Evolutionary conservation across 1,140 invertebrate species (phyloP).

Genomic region (Dufourea novaeangliae): DNA sequence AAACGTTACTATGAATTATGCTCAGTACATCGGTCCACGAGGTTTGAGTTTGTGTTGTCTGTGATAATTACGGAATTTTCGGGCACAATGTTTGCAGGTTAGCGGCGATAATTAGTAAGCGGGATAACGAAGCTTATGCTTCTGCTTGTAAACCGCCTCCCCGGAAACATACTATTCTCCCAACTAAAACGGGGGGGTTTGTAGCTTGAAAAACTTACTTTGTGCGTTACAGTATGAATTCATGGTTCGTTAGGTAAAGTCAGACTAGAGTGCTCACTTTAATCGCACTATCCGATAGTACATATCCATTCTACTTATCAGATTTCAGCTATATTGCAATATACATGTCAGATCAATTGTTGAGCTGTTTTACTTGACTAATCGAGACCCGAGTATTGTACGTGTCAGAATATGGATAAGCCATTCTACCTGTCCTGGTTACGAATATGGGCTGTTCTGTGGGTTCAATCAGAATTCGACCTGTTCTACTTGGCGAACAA

Average conservation of each 20-base stretch:
- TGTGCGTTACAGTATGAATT: too few relatives aligned
- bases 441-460: too few relatives aligned
- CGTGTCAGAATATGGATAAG: too few relatives aligned
- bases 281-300: not conserved
- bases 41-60: conserved; percentile 9
- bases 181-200: too few relatives aligned
- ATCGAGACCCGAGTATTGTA: not conserved
- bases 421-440: not conserved
- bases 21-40: not conserved
- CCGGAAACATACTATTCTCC: not conserved
- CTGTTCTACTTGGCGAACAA: not conserved
- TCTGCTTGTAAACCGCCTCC: not conserved
- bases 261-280: too few relatives aligned
- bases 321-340: not conserved
- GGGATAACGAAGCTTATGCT: not conserved
- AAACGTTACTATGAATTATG: conserved; percentile 17
- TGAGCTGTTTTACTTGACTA: not conserved
- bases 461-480: not conserved
- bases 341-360: not conserved
- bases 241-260: too few relatives aligned
- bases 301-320: not conserved
- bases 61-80: conserved; percentile 29
- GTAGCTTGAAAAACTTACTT: not conserved
- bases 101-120: conserved; percentile 12
- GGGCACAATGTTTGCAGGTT: conserved; percentile 7